Evolutionary conservation across 1,140 invertebrate species (phyloP).

Genomic region (Choristoneura fumiferana): DNA sequence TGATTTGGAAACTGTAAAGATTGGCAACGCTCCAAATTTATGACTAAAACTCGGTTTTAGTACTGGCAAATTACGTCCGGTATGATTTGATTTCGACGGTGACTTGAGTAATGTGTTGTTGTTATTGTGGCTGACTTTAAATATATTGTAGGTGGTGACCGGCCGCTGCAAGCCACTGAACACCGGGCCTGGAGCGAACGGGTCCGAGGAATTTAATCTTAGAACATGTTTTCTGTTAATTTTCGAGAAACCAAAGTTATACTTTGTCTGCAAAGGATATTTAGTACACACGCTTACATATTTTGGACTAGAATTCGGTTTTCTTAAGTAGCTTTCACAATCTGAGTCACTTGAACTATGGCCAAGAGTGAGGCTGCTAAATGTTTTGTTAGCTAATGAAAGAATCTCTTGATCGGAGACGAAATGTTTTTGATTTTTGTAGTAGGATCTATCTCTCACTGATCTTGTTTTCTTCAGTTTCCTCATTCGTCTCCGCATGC

Average conservation of each 20-base stretch:
- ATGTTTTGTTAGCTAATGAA: conserved; percentile 72
- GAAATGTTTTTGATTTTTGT: conserved; percentile 78
- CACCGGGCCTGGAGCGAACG: conserved; percentile 74
- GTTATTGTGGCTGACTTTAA: conserved; percentile 69
- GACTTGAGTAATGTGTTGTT: conserved; percentile 68
- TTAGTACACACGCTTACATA: conserved; percentile 69
- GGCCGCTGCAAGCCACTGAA: conserved; percentile 70
- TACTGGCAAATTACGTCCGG: conserved; percentile 50
- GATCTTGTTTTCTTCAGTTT: conserved; percentile 78
- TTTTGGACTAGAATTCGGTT: conserved; percentile 63
- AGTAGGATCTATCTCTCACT: conserved; percentile 74
- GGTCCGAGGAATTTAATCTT: conserved; percentile 65
- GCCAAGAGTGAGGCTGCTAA: conserved; percentile 70
- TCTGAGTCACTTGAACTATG: conserved; percentile 75
- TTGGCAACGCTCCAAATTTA: conserved; percentile 70
- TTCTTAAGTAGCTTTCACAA: conserved; percentile 65
- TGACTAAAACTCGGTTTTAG: conserved; percentile 70
- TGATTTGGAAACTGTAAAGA: conserved; percentile 45
- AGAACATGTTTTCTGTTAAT: conserved; percentile 57
- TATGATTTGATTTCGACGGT: conserved; percentile 48
- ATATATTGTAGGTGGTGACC: conserved; percentile 67
- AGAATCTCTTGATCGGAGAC: conserved; percentile 76
- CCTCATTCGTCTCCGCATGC: conserved; percentile 71
- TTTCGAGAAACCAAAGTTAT: conserved; percentile 62
- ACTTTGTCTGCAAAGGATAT: conserved; percentile 61